phyloP scores from a whole-genome alignment of 1,140 invertebrate species.

The Pseudomyrmex sp. region DNA sequence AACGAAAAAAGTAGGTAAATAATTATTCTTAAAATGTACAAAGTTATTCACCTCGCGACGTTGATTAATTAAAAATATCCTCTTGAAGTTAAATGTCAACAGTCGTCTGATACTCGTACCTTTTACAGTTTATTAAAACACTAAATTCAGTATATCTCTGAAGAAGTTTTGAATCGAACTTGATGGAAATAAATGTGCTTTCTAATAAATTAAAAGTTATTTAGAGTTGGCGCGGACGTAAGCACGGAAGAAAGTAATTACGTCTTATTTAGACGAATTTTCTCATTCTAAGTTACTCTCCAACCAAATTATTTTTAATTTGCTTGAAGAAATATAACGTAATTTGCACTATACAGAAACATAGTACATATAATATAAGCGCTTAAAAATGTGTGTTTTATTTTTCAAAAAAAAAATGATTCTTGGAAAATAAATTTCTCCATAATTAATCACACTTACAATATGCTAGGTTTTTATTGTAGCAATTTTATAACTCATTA shows the following conservation, averaged over 20 bases:
- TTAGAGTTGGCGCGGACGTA: conserved; percentile 38
- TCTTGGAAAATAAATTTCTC: neutral
- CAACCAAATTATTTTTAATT: conserved; percentile 25
- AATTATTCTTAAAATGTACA: conserved; percentile 49
- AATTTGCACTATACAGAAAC: neutral
- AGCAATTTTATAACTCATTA: neutral
- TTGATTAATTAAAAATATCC: conserved; percentile 69
- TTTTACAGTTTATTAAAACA: conserved; percentile 58
- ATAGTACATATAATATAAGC: neutral
- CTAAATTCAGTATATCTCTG: conserved; percentile 40
- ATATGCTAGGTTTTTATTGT: too few species aligned
- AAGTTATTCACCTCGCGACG: conserved; percentile 45
- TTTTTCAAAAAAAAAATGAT: neutral
- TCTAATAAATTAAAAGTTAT: conserved; percentile 51
- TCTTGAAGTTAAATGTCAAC: conserved; percentile 39
- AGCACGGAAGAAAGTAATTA: conserved; percentile 49
- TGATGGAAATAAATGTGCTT: conserved; percentile 52
- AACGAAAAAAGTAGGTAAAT: conserved; percentile 16
- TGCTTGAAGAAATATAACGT: too few species aligned
- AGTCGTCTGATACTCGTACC: conserved; percentile 14
- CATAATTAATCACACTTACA: too few species aligned
- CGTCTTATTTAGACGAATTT: conserved; percentile 39
- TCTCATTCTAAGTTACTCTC: neutral
- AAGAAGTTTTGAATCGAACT: conserved; percentile 32
- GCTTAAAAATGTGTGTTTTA: neutral